Base-by-base conservation (phyloP, 2,888 invertebrate species). In the Patella caerulea region DNA sequence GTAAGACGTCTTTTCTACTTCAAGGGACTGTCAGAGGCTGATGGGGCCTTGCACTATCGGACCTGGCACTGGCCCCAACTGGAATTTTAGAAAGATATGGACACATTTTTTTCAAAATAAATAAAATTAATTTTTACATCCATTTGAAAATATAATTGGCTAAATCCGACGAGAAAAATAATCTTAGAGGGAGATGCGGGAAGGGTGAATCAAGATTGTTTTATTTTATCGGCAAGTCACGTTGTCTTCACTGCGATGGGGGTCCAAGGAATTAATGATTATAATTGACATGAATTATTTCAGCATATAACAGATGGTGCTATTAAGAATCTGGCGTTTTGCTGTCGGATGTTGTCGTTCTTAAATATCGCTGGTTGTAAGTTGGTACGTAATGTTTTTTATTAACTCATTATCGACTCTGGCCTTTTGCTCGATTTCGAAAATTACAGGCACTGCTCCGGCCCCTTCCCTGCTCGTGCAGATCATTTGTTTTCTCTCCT, bases 281-380 rank as follows among this genome's bases (percentile, higher is more conserved):
- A 70, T 54, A 52, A 15, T n/a, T n/a, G 24, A 34, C 5, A 45
- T 45, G 0, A 45, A 45, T 54, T 65, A 75, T 86, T 86, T 56
- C 85, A 91, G 90, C 87, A 88, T 82, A 83, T 92, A 72, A 91
- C 91, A 76, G 92, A 92, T 87, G 89, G 89, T 80, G 91, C 91
- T 69, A 90, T 92, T 55, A 91, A 91, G 85, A 91, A 90, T 78
- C 83, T 92, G 80, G 91, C 91, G 7, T 92, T 92, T 82, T 91
- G 91, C 82, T 92, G 92, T 83, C 83, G 91, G 53, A 86, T 90
- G 85, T 79, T 92, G 74, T 91, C 87, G 74, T 87, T 86, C 9
- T 85, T 92, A 9, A 91, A 91, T 77, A 80, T 92, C 29, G 87
- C 90, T 77, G 91, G 91, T 34, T 92, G 92, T 84, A 90, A 89